phyloP scores from a whole-genome alignment of 2,888 invertebrate species.

The Ophion obscuratus region DNA sequence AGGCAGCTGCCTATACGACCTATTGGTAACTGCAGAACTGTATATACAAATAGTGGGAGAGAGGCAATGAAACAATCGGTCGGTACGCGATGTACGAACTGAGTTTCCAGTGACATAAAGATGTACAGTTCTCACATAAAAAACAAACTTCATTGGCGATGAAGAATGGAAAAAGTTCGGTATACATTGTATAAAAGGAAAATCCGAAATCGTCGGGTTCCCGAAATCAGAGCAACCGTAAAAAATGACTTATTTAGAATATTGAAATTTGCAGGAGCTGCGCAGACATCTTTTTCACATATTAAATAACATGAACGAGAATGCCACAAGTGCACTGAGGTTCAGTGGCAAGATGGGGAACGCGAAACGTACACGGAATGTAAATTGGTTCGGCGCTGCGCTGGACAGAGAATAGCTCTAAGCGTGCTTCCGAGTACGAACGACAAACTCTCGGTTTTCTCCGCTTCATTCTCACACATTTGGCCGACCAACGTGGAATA shows the following conservation, averaged over 20 bases:
- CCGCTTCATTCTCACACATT: slow-evolving; percentile 62
- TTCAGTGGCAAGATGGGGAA: slow-evolving; percentile 24
- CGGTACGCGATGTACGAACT: no score
- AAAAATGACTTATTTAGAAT: background rate
- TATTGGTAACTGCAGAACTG: no score
- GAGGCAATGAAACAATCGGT: no score
- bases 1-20: no score
- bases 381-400: slow-evolving; percentile 66
- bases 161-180: no score
- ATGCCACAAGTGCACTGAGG: slow-evolving; percentile 50
- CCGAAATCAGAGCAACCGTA: background rate
- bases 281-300: background rate
- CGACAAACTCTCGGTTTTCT: slow-evolving; percentile 57
- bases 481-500: slow-evolving; percentile 32
- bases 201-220: background rate
- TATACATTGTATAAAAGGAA: background rate
- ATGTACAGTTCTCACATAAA: no score
- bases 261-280: background rate
- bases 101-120: no score
- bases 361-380: slow-evolving; percentile 54
- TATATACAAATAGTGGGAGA: no score
- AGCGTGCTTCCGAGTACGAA: slow-evolving; percentile 47
- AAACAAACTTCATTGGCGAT: no score
- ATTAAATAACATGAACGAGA: background rate
- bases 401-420: slow-evolving; percentile 38